These are phyloP conservation scores for Bunonema sp. DNA, from an alignment of 2,888 invertebrate species.

Conservation along the genomic window DNA sequence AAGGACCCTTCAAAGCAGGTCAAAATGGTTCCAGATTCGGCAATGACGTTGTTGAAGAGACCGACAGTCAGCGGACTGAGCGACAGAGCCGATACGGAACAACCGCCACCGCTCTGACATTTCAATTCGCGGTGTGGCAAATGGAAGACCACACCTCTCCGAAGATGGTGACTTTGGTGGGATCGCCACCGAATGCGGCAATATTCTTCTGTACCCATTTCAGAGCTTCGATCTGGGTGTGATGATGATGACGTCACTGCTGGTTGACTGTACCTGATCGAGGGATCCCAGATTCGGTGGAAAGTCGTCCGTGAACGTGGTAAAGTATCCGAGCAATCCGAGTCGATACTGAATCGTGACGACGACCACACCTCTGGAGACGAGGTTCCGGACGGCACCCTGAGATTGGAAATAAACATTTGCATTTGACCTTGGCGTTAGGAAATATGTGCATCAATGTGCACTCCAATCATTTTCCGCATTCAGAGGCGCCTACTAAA, in stretches of 20 bases:
- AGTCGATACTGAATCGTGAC: conserved; percentile 9
- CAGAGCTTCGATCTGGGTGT: conserved; percentile 7
- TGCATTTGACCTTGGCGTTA: too few species aligned
- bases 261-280: conserved; percentile 8
- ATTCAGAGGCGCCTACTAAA: too few species aligned
- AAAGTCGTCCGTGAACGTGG: conserved; percentile 8
- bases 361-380: conserved; percentile 8
- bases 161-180: conserved; percentile 12
- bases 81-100: conserved; percentile 7
- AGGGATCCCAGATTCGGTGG: conserved; percentile 17
- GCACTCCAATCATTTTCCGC: too few species aligned
- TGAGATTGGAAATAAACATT: background rate
- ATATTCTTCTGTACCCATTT: conserved; percentile 16
- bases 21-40: conserved; percentile 5
- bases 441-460: too few species aligned
- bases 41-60: conserved; percentile 8
- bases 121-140: too few species aligned
- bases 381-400: conserved; percentile 6
- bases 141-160: too few species aligned
- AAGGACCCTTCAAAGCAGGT: conserved; percentile 5
- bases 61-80: background rate
- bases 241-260: background rate
- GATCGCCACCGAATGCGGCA: conserved; percentile 16
- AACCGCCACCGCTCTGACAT: conserved; percentile 3
- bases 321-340: conserved; percentile 10